These are phyloP conservation scores for Disparrhopalites patrizii DNA, from an alignment of 2,888 invertebrate species.

Conservation along the genomic window DNA sequence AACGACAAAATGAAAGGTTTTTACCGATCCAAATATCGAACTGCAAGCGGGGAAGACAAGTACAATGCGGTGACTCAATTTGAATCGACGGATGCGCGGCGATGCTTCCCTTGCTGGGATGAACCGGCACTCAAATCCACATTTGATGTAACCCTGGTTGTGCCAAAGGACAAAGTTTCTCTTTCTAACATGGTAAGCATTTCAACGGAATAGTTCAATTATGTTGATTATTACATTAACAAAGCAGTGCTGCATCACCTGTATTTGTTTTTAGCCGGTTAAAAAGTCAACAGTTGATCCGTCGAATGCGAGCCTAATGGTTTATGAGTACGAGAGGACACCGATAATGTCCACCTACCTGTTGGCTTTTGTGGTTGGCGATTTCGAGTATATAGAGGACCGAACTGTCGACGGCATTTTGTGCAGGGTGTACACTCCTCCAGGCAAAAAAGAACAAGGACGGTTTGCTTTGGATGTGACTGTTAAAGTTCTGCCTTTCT, in stretches of 20 bases:
- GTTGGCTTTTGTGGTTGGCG: conserved; percentile 89
- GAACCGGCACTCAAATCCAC: conserved; percentile 38
- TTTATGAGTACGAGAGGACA: conserved; percentile 72
- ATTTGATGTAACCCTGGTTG: conserved; percentile 34
- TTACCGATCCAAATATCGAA: conserved; percentile 79
- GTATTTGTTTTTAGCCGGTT: conserved; percentile 7
- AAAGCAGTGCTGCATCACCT: neutral
- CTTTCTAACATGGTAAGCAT: conserved; percentile 48
- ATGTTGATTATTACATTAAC: too few species aligned
- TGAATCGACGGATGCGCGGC: conserved; percentile 82
- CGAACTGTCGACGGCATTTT: conserved; percentile 75
- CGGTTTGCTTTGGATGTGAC: conserved; percentile 87
- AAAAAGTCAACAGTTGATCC: conserved; percentile 29
- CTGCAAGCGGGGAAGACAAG: conserved; percentile 67
- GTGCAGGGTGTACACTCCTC: conserved; percentile 79
- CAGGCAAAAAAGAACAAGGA: conserved; percentile 88
- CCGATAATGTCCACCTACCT: conserved; percentile 95
- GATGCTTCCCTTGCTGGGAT: conserved; percentile 79
- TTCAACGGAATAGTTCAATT: neutral
- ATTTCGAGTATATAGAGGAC: conserved; percentile 88
- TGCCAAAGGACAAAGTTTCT: conserved; percentile 29
- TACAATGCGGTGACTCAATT: conserved; percentile 90
- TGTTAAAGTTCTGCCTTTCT: conserved; percentile 78
- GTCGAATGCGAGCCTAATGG: conserved; percentile 52
- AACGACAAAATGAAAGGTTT: conserved; percentile 95